A percentile compares a stretch with the other conserved stretches of the same genome.
Evolutionary conservation across 2,888 invertebrate species (phyloP).

Genomic region (Cryptus armator): DNA sequence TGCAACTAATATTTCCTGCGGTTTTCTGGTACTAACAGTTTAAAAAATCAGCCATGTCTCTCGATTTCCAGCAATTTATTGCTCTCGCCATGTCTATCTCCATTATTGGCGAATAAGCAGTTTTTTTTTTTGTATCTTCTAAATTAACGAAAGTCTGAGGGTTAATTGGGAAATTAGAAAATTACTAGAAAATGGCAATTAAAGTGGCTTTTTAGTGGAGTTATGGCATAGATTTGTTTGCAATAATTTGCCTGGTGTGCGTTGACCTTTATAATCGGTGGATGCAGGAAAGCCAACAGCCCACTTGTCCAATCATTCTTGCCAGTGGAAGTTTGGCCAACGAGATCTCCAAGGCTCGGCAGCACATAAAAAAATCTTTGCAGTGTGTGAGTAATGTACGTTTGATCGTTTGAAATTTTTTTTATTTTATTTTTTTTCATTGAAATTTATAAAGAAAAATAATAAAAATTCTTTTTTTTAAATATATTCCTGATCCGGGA

Average conservation of each 20-base stretch:
- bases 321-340: constrained; percentile 88
- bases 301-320: constrained; percentile 78
- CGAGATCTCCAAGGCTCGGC: constrained; percentile 95
- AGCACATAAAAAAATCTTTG: constrained; percentile 90
- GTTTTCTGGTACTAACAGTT: constrained; percentile 29
- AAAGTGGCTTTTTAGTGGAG: constrained; percentile 60
- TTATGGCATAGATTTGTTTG: constrained; percentile 70
- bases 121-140: constrained; percentile 20
- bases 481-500: constrained; percentile 19
- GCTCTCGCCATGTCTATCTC: constrained; percentile 69
- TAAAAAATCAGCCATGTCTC: not conserved
- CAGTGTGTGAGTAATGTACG: constrained; percentile 85
- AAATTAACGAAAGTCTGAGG: not conserved
- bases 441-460: not conserved
- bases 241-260: constrained; percentile 76
- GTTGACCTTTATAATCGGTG: constrained; percentile 81
- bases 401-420: constrained; percentile 69
- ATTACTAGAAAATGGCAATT: constrained; percentile 4
- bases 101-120: constrained; percentile 58
- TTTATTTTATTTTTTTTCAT: constrained; percentile 21
- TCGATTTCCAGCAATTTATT: constrained; percentile 31
- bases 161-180: not conserved
- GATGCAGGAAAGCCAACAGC: constrained; percentile 81
- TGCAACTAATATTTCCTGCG: constrained; percentile 43
- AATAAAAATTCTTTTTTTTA: constrained; percentile 9